phyloP scores from a whole-genome alignment of 2,888 invertebrate genomes.

The Rotaria sp. region DNA sequence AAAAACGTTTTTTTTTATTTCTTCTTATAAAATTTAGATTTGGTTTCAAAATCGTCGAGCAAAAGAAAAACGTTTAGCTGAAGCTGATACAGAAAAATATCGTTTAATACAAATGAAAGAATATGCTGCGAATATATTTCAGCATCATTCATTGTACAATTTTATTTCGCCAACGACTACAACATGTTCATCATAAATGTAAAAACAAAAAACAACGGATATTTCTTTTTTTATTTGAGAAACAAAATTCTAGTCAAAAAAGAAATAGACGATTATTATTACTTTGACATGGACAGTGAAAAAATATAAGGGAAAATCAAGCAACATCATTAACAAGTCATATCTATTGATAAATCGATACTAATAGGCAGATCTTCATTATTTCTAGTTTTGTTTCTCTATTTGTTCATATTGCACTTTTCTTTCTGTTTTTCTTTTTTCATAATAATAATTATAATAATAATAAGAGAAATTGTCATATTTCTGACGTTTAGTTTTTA shows the following conservation, averaged over 20 bases:
- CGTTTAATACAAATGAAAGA: conserved; percentile 21
- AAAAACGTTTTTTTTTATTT: too few relatives aligned
- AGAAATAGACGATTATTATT: background rate
- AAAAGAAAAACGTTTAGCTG: conserved; percentile 89
- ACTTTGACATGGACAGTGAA: background rate
- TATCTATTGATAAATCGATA: background rate
- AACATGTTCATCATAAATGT: conserved; percentile 15
- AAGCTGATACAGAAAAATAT: conserved; percentile 52
- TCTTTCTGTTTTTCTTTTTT: background rate
- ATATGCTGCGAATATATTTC: background rate
- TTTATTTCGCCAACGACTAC: background rate
- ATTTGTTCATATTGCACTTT: background rate
- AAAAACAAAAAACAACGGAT: too few relatives aligned
- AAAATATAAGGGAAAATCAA: background rate
- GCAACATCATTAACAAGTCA: too few relatives aligned
- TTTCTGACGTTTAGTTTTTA: too few relatives aligned
- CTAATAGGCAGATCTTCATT: background rate
- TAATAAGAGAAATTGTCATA: background rate
- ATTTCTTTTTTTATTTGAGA: too few relatives aligned
- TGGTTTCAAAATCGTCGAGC: conserved; percentile 63
- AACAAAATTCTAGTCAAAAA: conserved; percentile 8
- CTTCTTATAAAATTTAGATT: conserved; percentile 42
- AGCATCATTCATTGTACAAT: conserved; percentile 23
- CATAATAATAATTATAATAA: background rate
- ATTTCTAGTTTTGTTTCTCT: background rate